Conservation (phyloP, 2,888 invertebrate genomes). For the Hetaerina titia region DNA sequence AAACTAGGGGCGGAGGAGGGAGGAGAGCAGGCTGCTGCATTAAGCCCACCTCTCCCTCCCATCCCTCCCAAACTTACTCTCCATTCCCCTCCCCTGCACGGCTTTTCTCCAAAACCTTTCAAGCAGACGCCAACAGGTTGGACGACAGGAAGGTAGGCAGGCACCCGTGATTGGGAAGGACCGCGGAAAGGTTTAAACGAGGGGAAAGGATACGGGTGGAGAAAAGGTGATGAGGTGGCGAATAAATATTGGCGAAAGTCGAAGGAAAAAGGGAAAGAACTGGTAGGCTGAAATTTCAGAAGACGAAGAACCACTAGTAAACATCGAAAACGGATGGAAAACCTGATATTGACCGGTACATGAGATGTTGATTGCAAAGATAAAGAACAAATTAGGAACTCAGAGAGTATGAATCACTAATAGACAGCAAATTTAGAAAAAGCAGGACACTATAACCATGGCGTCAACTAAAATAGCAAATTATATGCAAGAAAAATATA, state of each 20-base stretch:
- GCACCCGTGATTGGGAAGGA: slow-evolving; percentile 54
- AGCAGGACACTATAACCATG: no score
- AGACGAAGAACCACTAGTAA: neutral
- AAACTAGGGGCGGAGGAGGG: neutral
- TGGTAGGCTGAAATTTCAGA: neutral
- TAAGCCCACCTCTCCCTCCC: neutral
- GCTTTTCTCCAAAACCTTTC: slow-evolving; percentile 55
- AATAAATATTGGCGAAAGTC: neutral
- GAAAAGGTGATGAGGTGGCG: neutral
- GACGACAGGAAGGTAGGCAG: neutral
- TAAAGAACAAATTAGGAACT: neutral
- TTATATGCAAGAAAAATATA: no score
- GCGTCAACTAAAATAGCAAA: no score
- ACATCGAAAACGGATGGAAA: no score
- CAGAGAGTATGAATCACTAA: no score
- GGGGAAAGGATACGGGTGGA: neutral
- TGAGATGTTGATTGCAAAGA: neutral
- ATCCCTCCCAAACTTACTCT: neutral
- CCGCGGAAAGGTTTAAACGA: neutral
- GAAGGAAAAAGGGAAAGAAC: neutral
- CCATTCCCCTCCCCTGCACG: neutral
- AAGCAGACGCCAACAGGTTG: slow-evolving; percentile 62
- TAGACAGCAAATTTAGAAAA: no score
- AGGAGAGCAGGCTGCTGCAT: neutral
- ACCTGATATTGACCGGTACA: neutral